These are phyloP conservation scores for Schlechtendalia chinensis DNA, from an alignment of 1,140 invertebrate species.

Conservation along the genomic window DNA sequence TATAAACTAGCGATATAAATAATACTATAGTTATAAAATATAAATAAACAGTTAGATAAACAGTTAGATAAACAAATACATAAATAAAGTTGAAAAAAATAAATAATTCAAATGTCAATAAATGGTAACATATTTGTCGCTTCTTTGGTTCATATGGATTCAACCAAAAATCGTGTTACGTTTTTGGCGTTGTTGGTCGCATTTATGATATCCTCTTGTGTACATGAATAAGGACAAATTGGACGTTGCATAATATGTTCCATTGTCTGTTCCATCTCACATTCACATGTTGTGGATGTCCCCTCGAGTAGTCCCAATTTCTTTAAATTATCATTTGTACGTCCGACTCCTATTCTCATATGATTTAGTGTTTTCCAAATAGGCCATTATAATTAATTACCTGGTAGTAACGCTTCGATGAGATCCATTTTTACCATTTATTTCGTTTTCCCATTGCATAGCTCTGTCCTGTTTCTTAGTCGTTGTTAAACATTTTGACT, in stretches of 20 bases:
- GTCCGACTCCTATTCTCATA: slow-evolving; percentile 3
- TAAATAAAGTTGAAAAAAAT: too few species aligned
- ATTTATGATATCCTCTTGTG: not conserved
- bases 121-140: too few species aligned
- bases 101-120: too few species aligned
- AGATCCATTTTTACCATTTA: too few species aligned
- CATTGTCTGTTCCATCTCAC: not conserved
- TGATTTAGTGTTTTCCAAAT: slow-evolving; percentile 10
- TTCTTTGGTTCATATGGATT: not conserved
- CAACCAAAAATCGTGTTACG: not conserved
- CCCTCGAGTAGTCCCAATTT: not conserved
- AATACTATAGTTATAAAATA: too few species aligned
- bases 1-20: too few species aligned
- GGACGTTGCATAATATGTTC: slow-evolving; percentile 3
- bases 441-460: too few species aligned
- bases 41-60: too few species aligned
- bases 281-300: not conserved
- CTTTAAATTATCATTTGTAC: not conserved
- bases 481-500: too few species aligned
- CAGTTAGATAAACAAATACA: too few species aligned
- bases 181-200: not conserved
- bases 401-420: too few species aligned
- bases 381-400: not conserved
- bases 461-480: too few species aligned
- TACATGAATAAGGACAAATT: not conserved